Evolutionary conservation across 2,888 invertebrate genomes (phyloP), one percentile per base, ranked within the genome.

Genomic region (Andrena trimmerana): DNA sequence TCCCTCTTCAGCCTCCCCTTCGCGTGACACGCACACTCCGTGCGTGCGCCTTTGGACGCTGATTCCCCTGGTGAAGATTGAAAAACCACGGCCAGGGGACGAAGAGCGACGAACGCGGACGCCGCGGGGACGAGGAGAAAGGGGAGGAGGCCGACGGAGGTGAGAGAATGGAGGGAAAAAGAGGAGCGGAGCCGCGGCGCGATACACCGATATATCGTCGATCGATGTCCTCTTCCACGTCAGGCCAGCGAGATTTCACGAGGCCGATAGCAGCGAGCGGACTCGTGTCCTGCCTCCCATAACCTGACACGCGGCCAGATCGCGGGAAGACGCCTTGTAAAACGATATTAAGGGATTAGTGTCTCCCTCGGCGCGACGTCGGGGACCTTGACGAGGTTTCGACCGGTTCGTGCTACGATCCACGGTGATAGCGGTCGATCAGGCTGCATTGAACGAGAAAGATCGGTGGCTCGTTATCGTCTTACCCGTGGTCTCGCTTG

Each of bases 341-440:
- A 89, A 86, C 85, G 90, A 91, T 91, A 90, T 89, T 84, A 88
- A 87, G 79, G 90, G 90, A 92, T 92, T 91, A 91, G 90, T 83
- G 88, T 88, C 89, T 71, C 81, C 80, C 77, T 73, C 31, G 65
- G 62, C 27, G 48, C 36, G 65, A 74, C 63, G 75, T 70, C 65
- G 29, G 29, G 50, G 78, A 63, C 66, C 79, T 86, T 86, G 82
- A 76, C 59, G 75, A 81, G 86, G 79, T 83, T 88, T 86, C 87
- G 79, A 88, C 85, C 78, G 84, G 75, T 83, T 81, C 72, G 59
- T 33, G 65, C 69, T 16, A 57, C 76, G 54, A 50, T 42, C 65
- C 59, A 67, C 70, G 5, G 76, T 31, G 69, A 70, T 79, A 78
- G 69, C 69, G 77, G 57, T 16, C 52, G 70, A 67, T 62, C 70